Base-by-base conservation (phyloP, 2,113 vertebrate species). In the Sigmodon hispidus region DNA sequence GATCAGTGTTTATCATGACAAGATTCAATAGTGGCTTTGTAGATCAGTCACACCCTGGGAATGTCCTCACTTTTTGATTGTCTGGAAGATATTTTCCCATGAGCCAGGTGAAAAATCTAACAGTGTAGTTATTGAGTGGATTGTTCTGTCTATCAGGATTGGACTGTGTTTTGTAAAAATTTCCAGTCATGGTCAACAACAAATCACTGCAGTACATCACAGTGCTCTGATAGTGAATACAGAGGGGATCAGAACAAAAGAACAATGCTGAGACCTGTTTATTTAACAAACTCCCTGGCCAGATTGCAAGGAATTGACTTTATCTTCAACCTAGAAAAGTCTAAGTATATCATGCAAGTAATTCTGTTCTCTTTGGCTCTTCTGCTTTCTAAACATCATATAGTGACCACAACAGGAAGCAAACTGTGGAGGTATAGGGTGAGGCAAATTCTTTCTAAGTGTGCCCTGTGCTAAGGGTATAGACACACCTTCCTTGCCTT, bases 241-340 rank as follows among this genome's bases (percentile, higher is more conserved):
- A 21, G 59, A 26, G 91, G 59, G 50, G 19, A 70, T 52, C 36
- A 89, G 57, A 90, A 22, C 69, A 61, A 50, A 36, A 19, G 21
- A 48, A 36, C 16, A 45, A 52, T 34, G 34, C 10, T 63, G 52
- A 5, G 31, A 8, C 67, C 92, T 61, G 61, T 80, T 92, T 76
- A 87, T 81, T 80, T 89, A 86, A 76, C 65, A 94, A 40, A 77
- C 22, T 90, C 40, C 83, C 48, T 89, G 83, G 81, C 17, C 48
- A 72, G 22, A 88, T 86, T 76, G 5, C 1, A 79, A 67, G 90
- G 81, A 80, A 55, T 8, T 67, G 8, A 86, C 80, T 72, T 55
- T 65, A 0, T 90, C 31, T 5, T 91, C 22, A 45, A 45, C 21
- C 21, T 22, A 88, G 65, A 88, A 95, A 94, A 59, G 22, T 36